Conservation (phyloP, 2,113 vertebrate species). For the Bos taurus region DNA sequence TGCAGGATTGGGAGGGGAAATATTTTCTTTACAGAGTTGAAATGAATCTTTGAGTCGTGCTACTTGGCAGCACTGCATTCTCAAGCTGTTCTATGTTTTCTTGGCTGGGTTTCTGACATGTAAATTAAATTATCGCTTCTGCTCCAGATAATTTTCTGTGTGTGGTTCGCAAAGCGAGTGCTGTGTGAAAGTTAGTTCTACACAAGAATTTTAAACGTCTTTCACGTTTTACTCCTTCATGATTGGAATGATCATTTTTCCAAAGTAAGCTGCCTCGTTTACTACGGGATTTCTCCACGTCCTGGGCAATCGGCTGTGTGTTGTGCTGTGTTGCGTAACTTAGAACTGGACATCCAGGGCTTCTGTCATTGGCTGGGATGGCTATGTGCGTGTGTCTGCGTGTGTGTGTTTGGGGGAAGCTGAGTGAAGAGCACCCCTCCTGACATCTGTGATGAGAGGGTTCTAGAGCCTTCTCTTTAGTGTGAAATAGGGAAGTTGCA, state of each 20-base stretch:
- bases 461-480: not conserved
- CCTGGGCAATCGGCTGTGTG: rapidly evolving
- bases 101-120: not conserved
- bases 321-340: rapidly evolving
- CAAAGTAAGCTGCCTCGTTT: not conserved
- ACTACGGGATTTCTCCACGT: rapidly evolving
- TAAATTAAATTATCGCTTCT: not conserved
- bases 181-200: not conserved
- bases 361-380: rapidly evolving
- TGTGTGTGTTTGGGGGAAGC: too few relatives aligned
- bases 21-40: not conserved
- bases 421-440: not conserved
- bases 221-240: not conserved
- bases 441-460: rapidly evolving
- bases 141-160: not conserved
- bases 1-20: not conserved
- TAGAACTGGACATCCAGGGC: rapidly evolving
- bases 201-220: not conserved
- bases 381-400: too few relatives aligned
- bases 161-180: not conserved
- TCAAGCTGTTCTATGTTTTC: not conserved
- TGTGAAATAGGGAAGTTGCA: rapidly evolving
- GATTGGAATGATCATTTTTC: not conserved
- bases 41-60: not conserved
- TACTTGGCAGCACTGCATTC: not conserved